Percentiles rank a stretch among this genome's conserved stretches.
These are phyloP conservation scores for Platycheirus rosarum DNA, from an alignment of 2,888 invertebrate genomes.

Conservation along the genomic window DNA sequence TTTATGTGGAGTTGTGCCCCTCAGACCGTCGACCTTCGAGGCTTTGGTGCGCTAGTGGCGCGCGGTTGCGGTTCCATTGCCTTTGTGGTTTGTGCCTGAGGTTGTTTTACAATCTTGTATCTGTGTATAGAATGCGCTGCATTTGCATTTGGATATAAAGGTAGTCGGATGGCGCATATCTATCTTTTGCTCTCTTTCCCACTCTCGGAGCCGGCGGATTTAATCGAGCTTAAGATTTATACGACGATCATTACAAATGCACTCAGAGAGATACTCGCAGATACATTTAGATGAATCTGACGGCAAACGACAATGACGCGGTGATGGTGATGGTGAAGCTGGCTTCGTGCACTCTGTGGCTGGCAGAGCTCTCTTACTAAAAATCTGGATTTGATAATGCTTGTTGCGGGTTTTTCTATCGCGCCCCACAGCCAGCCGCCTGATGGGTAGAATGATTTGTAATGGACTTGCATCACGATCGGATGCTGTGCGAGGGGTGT, in stretches of 20 bases:
- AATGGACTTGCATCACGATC: slow-evolving; percentile 61
- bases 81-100: slow-evolving; percentile 55
- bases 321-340: slow-evolving; percentile 13
- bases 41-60: not conserved
- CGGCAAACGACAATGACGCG: slow-evolving; percentile 7
- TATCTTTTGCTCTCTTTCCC: slow-evolving; percentile 49
- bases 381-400: slow-evolving; percentile 70
- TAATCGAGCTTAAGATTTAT: slow-evolving; percentile 75
- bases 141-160: slow-evolving; percentile 44
- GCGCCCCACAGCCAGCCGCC: no score
- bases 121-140: slow-evolving; percentile 58
- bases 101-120: slow-evolving; percentile 69
- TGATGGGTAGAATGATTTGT: slow-evolving; percentile 39
- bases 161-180: slow-evolving; percentile 50
- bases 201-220: slow-evolving; percentile 31
- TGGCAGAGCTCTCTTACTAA: slow-evolving; percentile 20
- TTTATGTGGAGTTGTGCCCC: slow-evolving; percentile 17
- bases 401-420: slow-evolving; percentile 48
- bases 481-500: slow-evolving; percentile 33
- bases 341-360: slow-evolving; percentile 1
- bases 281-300: slow-evolving; percentile 67
- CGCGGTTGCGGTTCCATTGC: slow-evolving; percentile 14
- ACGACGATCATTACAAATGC: slow-evolving; percentile 74
- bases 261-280: slow-evolving; percentile 69
- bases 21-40: not conserved